These are phyloP conservation scores for Botrylloides violaceus DNA, from an alignment of 23 tunicate species.

Conservation along the genomic window DNA sequence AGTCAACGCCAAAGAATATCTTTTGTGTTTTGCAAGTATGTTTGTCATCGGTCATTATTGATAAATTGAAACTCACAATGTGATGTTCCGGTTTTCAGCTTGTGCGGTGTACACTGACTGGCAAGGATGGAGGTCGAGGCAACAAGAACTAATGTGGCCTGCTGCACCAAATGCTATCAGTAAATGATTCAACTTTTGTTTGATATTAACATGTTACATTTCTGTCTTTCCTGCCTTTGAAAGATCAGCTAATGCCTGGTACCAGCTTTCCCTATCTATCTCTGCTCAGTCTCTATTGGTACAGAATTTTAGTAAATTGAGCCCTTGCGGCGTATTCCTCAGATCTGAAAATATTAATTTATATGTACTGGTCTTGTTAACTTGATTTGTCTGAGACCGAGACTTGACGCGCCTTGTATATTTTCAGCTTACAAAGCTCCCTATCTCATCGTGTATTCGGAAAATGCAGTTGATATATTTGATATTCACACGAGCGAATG, in stretches of 20 bases:
- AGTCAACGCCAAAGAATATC: constrained; percentile 56
- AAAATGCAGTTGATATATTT: constrained; percentile 69
- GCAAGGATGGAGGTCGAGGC: constrained; percentile 75
- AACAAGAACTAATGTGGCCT: constrained; percentile 96
- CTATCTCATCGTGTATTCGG: constrained; percentile 69
- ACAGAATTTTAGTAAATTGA: too few species aligned
- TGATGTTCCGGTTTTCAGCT: constrained; percentile 15
- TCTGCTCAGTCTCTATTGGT: too few species aligned
- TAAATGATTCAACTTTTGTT: too few species aligned
- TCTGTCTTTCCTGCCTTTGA: too few species aligned
- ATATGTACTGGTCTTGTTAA: too few species aligned
- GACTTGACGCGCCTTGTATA: not conserved
- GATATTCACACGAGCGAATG: constrained; percentile 60
- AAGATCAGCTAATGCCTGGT: too few species aligned
- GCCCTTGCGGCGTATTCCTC: too few species aligned
- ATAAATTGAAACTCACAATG: not conserved
- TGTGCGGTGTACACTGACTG: constrained; percentile 82
- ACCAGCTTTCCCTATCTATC: too few species aligned
- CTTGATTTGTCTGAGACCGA: too few species aligned
- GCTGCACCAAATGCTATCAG: constrained; percentile 72
- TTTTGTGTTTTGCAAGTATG: constrained; percentile 76
- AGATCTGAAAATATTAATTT: too few species aligned
- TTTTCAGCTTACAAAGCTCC: constrained; percentile 57
- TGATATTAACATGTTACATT: too few species aligned
- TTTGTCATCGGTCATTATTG: too few species aligned